phyloP scores from a whole-genome alignment of 2,113 vertebrate species.

The Paraplagusia blochii region DNA sequence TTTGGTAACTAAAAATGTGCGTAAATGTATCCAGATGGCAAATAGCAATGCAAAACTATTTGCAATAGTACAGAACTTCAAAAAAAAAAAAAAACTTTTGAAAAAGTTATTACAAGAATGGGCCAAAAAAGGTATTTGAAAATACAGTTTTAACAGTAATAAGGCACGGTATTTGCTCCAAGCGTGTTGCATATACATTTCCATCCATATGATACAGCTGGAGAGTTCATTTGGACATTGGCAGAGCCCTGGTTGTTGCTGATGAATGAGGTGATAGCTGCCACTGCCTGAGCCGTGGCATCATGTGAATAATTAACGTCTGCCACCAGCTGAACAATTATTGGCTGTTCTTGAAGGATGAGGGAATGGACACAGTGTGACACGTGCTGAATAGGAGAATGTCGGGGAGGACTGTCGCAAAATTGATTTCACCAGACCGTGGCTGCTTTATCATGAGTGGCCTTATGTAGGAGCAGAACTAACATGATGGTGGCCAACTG shows the following conservation, averaged over 20 bases:
- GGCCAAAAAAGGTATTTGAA: too few relatives aligned
- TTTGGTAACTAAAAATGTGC: too few relatives aligned
- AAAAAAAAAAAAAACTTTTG: too few relatives aligned
- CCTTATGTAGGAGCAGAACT: conserved; percentile 16
- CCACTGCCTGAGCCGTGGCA: conserved; percentile 60
- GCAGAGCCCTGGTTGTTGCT: conserved; percentile 56
- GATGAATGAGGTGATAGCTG: conserved; percentile 69
- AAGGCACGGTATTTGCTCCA: conserved; percentile 62
- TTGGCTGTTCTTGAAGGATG: conserved; percentile 60
- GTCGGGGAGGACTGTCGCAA: conserved; percentile 16
- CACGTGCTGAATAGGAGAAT: conserved; percentile 39
- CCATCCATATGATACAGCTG: conserved; percentile 26
- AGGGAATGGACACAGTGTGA: conserved; percentile 39
- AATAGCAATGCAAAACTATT: too few relatives aligned
- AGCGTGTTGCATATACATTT: neutral
- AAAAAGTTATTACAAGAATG: too few relatives aligned
- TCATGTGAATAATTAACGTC: conserved; percentile 75
- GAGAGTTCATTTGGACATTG: conserved; percentile 44
- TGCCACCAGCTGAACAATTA: conserved; percentile 72
- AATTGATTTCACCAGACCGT: conserved; percentile 40
- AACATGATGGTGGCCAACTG: neutral
- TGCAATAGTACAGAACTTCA: too few relatives aligned
- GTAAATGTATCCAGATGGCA: too few relatives aligned
- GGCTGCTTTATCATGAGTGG: conserved; percentile 3
- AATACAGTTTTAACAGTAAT: too few relatives aligned